Evolutionary conservation across 2,888 invertebrate species (phyloP).

Genomic region (Drosophila neotestacea): DNA sequence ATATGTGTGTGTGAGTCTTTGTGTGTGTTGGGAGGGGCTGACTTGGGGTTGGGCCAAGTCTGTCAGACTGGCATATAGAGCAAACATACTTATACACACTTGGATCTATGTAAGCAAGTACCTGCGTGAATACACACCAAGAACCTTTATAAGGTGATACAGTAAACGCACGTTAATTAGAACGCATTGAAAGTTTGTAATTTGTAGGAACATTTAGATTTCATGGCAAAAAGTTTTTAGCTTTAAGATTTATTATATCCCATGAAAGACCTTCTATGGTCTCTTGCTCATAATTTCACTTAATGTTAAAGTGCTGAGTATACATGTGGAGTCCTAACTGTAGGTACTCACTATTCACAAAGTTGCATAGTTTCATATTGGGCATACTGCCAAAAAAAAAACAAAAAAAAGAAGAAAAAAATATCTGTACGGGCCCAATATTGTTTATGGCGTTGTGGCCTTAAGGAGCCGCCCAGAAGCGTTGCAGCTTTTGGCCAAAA

Average conservation of each 20-base stretch:
- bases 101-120: neutral
- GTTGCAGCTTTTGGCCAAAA: conserved; percentile 1
- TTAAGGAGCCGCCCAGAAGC: conserved; percentile 19
- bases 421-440: conserved; percentile 24
- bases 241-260: neutral
- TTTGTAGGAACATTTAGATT: neutral
- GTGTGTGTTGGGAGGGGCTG: conserved; percentile 3
- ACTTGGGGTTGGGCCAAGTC: conserved; percentile 33
- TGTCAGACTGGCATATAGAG: conserved; percentile 29
- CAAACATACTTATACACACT: conserved; percentile 23
- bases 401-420: too few species aligned
- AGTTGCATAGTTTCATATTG: conserved; percentile 30
- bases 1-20: conserved; percentile 9
- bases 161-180: conserved; percentile 8
- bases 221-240: neutral
- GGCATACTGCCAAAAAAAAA: conserved; percentile 33
- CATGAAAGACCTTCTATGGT: too few species aligned
- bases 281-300: neutral
- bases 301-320: neutral
- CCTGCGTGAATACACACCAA: conserved; percentile 20
- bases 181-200: neutral
- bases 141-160: conserved; percentile 3
- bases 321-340: conserved; percentile 2
- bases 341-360: neutral
- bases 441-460: conserved; percentile 35